phyloP scores from a whole-genome alignment of 2,113 vertebrate genomes.

The Corythaixoides concolor region DNA sequence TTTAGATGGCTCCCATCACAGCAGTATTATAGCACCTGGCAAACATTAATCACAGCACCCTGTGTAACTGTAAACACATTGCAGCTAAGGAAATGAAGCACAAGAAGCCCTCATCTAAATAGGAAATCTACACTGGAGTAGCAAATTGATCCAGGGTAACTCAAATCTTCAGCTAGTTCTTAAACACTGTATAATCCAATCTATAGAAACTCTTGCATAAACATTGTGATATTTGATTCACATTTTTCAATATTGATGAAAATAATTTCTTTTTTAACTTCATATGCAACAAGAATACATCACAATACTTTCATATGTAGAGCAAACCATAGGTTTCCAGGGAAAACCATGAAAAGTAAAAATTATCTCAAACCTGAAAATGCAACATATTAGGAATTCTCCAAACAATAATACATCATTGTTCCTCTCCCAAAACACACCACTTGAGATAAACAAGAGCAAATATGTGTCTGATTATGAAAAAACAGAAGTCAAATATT shows the following conservation, averaged over 20 bases:
- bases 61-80: not conserved
- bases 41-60: constrained; percentile 1
- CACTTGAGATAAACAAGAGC: not conserved
- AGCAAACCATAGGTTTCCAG: not conserved
- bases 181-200: not conserved
- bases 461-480: not conserved
- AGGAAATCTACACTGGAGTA: not conserved
- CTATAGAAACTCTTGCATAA: not conserved
- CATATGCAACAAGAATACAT: not conserved
- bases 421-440: not conserved
- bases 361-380: not conserved
- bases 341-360: not conserved
- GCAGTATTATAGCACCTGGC: not conserved
- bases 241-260: not conserved
- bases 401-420: not conserved
- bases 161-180: not conserved
- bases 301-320: not conserved
- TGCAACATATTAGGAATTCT: not conserved
- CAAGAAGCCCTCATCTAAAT: not conserved
- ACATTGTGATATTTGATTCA: not conserved
- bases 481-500: not conserved
- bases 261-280: not conserved
- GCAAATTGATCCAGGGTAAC: not conserved
- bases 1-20: not conserved
- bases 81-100: not conserved